phyloP scores from a whole-genome alignment of 2,797 vertebrate genomes.

The Lates japonicus region DNA sequence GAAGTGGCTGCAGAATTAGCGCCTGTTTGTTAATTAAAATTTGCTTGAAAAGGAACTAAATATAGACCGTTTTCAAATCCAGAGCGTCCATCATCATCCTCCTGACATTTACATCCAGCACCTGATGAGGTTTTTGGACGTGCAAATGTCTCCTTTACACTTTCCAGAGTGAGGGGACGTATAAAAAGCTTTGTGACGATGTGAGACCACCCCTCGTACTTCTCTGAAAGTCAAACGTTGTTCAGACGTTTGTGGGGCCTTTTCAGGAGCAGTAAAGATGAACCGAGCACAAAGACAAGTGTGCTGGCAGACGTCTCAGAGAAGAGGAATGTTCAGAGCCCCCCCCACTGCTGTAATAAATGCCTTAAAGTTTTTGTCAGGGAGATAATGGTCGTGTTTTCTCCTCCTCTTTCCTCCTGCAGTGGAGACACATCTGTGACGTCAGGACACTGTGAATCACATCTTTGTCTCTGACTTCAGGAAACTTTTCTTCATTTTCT shows the following conservation, averaged over 20 bases:
- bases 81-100: neutral
- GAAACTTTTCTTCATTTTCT: neutral
- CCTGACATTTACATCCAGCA: neutral
- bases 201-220: slow-evolving; percentile 60
- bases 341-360: slow-evolving; percentile 73
- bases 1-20: too few species aligned
- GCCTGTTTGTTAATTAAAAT: too few species aligned
- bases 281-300: slow-evolving; percentile 63
- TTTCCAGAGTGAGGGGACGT: slow-evolving; percentile 1
- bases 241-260: slow-evolving; percentile 28
- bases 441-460: slow-evolving; percentile 8
- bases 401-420: slow-evolving; percentile 70
- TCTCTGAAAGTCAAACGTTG: slow-evolving; percentile 37
- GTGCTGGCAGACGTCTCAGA: slow-evolving; percentile 67
- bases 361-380: slow-evolving; percentile 39
- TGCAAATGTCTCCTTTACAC: slow-evolving; percentile 37
- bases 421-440: slow-evolving; percentile 78
- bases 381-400: slow-evolving; percentile 58
- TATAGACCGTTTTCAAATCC: neutral
- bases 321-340: slow-evolving; percentile 66
- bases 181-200: slow-evolving; percentile 26
- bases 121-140: slow-evolving; percentile 28
- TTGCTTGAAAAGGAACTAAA: too few species aligned
- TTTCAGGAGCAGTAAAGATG: slow-evolving; percentile 41
- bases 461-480: slow-evolving; percentile 14